Conservation (phyloP, 2,888 invertebrate species). For the Tipula lateralis region DNA sequence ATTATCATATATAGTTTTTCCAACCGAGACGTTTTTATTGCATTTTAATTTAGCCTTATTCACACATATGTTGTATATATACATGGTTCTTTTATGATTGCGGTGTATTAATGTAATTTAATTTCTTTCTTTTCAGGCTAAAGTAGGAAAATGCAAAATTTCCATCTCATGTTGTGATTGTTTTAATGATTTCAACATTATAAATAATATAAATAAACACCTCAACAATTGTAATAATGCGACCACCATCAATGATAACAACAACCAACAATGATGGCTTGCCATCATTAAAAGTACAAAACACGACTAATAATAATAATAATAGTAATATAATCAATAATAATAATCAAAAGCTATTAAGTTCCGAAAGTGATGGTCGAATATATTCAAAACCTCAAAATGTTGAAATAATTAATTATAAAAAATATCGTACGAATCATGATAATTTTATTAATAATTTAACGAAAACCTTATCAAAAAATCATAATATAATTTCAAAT, state of each 20-base stretch:
- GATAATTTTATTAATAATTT: slow-evolving; percentile 12
- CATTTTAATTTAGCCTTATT: neutral
- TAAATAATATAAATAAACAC: neutral
- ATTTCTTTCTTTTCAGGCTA: neutral
- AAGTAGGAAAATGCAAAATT: neutral
- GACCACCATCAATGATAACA: slow-evolving; percentile 27
- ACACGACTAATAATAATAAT: neutral
- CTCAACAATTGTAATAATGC: slow-evolving; percentile 2
- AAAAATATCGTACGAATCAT: slow-evolving; percentile 27
- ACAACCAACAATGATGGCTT: slow-evolving; percentile 24
- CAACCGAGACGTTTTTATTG: neutral
- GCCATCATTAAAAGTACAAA: slow-evolving; percentile 24
- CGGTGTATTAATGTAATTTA: neutral
- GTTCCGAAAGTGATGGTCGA: slow-evolving; percentile 28
- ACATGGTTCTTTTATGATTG: neutral
- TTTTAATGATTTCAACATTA: neutral
- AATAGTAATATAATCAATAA: neutral
- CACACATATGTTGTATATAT: neutral
- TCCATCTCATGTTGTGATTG: neutral
- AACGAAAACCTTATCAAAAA: neutral
- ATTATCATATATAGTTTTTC: neutral
- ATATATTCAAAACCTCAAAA: neutral
- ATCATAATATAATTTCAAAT: slow-evolving; percentile 20
- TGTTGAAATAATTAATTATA: slow-evolving; percentile 25
- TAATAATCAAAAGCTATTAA: slow-evolving; percentile 7